These are phyloP conservation scores for Adineta ricciae DNA, from an alignment of 2,888 invertebrate genomes.

Conservation along the genomic window DNA sequence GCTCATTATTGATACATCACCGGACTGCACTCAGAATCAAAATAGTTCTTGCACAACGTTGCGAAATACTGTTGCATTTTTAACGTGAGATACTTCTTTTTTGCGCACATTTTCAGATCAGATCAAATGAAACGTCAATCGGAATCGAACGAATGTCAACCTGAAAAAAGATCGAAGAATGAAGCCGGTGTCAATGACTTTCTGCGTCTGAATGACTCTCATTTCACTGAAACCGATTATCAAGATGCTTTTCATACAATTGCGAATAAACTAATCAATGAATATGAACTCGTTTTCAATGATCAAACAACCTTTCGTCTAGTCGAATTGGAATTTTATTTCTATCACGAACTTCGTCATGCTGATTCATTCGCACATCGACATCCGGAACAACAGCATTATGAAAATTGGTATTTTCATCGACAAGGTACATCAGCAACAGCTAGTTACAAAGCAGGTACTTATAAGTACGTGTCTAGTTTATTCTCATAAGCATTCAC, in stretches of 20 bases:
- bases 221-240: not conserved
- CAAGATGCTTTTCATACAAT: not conserved
- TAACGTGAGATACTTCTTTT: no score
- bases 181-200: not conserved
- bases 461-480: not conserved
- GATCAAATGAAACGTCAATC: not conserved
- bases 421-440: not conserved
- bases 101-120: not conserved
- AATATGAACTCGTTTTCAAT: not conserved
- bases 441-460: slow-evolving; percentile 1
- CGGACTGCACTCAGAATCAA: no score
- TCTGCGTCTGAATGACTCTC: not conserved
- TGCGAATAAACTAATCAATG: not conserved
- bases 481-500: no score
- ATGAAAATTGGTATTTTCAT: slow-evolving; percentile 18
- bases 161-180: not conserved
- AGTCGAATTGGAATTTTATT: slow-evolving; percentile 6
- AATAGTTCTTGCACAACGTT: no score
- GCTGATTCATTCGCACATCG: not conserved
- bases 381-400: not conserved
- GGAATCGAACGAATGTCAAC: not conserved
- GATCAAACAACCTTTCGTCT: not conserved
- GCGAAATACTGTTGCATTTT: no score
- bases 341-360: not conserved
- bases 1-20: no score